Base-by-base conservation (phyloP, 2,797 vertebrate genomes). In the Pangasius mekongensis region DNA sequence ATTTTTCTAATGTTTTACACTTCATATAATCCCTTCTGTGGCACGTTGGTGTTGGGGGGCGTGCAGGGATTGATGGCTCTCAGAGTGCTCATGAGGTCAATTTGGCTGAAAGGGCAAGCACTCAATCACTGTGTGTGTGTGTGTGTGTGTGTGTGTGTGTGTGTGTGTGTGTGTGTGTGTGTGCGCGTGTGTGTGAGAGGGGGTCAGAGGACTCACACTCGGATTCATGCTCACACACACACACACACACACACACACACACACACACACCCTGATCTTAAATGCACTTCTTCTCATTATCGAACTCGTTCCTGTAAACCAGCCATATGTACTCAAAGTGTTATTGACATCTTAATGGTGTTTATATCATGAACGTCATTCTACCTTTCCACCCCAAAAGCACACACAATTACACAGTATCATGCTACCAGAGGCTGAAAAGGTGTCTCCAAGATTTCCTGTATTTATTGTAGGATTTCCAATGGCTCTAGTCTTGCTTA, bases 1-100 rank as follows among this genome's bases (percentile, higher is more conserved):
- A 96, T 96, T 97, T 96, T 90, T 96, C 93, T 96, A 96, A 96
- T 97, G 97, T 98, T 98, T 98, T 97, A 98, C 97, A 98, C 97
- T 98, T 98, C 97, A 97, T 98, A 97, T 98, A 98, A 97, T 97
- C 96, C 96, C 96, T 95, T 97, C 83, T 94, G 89, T 91, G 94
- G 93, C 93, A 95, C 95, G 95, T 93, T 95, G 93, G 95, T 96
- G 97, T 95, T 91, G 86, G 92, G 85, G 93, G 95, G 91, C 93
- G 95, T 96, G 96, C 95, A 95, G 93, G 96, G 96, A 94, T 97
- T 97, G 96, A 97, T 96, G 96, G 94, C 93, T 93, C 93, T 93
- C 91, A 90, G 91, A 92, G 94, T 90, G 39, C 93, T 94, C 92
- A 92, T 87, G 94, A 93, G 96, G 96, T 96, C 96, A 97, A 95